Conservation (phyloP, 2,113 vertebrate species). For the Chaetodon trifascialis region DNA sequence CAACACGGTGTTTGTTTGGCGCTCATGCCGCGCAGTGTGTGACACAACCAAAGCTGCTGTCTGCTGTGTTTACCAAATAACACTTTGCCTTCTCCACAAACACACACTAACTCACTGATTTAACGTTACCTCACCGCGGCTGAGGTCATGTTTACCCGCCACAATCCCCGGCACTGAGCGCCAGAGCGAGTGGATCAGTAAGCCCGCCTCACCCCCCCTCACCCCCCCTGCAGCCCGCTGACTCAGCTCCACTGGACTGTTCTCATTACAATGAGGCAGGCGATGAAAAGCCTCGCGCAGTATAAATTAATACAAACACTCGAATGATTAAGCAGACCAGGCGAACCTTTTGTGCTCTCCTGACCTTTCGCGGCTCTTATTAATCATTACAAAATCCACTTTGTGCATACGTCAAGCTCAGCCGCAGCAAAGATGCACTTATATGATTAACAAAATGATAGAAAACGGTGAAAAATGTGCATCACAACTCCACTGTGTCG, state of each 20-base stretch:
- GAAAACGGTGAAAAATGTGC: not conserved
- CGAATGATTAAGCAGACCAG: not conserved
- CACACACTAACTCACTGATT: slow-evolving; percentile 44
- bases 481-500: not conserved
- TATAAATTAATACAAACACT: slow-evolving; percentile 16
- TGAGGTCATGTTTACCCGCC: slow-evolving; percentile 70
- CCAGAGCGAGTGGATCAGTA: slow-evolving; percentile 36
- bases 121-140: slow-evolving; percentile 44
- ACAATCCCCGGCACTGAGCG: slow-evolving; percentile 47
- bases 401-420: not conserved
- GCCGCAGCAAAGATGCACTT: not conserved
- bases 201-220: not conserved
- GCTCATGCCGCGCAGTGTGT: not conserved
- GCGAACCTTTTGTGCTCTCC: slow-evolving; percentile 10
- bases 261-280: slow-evolving; percentile 32
- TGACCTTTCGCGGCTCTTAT: slow-evolving; percentile 1
- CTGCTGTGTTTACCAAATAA: slow-evolving; percentile 12
- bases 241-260: slow-evolving; percentile 60
- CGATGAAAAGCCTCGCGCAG: slow-evolving; percentile 7
- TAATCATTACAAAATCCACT: slow-evolving; percentile 12
- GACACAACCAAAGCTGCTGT: not conserved
- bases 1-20: no score
- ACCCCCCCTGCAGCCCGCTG: slow-evolving; percentile 26
- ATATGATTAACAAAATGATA: not conserved
- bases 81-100: slow-evolving; percentile 11